Conservation (phyloP, 2,113 vertebrate genomes). For the Solea solea region DNA sequence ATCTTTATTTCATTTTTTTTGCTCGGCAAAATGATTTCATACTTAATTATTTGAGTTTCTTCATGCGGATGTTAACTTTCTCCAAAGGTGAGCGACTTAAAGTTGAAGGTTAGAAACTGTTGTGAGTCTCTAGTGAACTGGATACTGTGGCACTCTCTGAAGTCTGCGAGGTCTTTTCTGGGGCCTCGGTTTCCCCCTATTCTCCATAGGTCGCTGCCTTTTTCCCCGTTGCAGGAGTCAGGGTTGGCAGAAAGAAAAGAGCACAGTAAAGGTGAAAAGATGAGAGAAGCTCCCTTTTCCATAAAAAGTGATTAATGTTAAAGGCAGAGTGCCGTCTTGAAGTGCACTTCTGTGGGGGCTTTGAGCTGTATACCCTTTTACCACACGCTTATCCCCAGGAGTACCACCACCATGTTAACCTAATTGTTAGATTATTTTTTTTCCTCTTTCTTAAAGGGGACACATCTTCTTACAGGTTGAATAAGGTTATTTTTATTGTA, state of each 20-base stretch:
- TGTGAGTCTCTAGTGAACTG: slow-evolving; percentile 63
- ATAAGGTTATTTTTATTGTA: slow-evolving; percentile 2
- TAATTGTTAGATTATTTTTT: slow-evolving; percentile 60
- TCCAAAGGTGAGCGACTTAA: slow-evolving; percentile 67
- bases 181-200: slow-evolving; percentile 72
- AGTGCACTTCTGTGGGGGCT: slow-evolving; percentile 61
- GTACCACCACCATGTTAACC: slow-evolving; percentile 51
- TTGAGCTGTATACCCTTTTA: slow-evolving; percentile 63
- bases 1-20: background rate
- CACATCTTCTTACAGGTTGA: slow-evolving; percentile 43
- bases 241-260: slow-evolving; percentile 65
- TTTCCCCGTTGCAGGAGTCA: slow-evolving; percentile 62
- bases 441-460: slow-evolving; percentile 20
- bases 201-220: slow-evolving; percentile 75
- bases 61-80: slow-evolving; percentile 55
- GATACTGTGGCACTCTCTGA: slow-evolving; percentile 66
- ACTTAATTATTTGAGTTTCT: slow-evolving; percentile 8
- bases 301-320: slow-evolving; percentile 62
- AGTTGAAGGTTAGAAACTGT: slow-evolving; percentile 61
- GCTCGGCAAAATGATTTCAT: background rate
- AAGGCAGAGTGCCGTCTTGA: slow-evolving; percentile 59
- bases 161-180: slow-evolving; percentile 70
- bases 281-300: slow-evolving; percentile 57
- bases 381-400: slow-evolving; percentile 62
- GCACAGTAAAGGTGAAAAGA: slow-evolving; percentile 62